These are phyloP conservation scores for Ariopsis seemanni DNA, from an alignment of 2,113 vertebrate species.

Conservation along the genomic window DNA sequence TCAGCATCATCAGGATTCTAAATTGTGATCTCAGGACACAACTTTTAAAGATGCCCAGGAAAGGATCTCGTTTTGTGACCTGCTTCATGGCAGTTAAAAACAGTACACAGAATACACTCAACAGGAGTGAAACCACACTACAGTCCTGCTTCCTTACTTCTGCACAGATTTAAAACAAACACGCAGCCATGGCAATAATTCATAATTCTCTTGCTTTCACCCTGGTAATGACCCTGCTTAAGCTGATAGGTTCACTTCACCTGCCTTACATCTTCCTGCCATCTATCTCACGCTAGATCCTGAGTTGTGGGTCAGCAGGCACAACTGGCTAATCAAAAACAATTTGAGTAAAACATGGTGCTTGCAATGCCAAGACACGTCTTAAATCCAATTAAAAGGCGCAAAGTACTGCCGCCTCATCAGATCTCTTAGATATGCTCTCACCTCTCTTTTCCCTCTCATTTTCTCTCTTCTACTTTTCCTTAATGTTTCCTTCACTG, in stretches of 20 bases:
- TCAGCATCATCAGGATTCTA: background rate
- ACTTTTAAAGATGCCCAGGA: background rate
- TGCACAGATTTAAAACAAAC: background rate
- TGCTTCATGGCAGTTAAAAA: background rate
- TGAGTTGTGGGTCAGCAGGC: conserved; percentile 57
- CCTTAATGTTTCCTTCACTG: conserved; percentile 26
- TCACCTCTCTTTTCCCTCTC: conserved; percentile 3
- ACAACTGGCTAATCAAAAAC: conserved; percentile 65
- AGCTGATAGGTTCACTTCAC: background rate
- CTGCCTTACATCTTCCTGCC: conserved; percentile 1
- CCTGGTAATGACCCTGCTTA: background rate
- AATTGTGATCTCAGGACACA: background rate
- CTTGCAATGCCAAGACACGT: conserved; percentile 62
- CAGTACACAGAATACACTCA: background rate
- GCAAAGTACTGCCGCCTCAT: conserved; percentile 66
- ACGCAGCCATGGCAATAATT: background rate
- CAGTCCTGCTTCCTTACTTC: background rate
- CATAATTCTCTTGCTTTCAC: background rate
- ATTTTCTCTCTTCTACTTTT: conserved; percentile 30
- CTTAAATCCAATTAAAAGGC: conserved; percentile 70
- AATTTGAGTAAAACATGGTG: conserved; percentile 66
- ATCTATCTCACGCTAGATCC: conserved; percentile 21
- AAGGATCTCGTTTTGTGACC: background rate
- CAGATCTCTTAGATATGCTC: conserved; percentile 54
- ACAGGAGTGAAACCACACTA: background rate